Base-by-base conservation (phyloP, 2,888 invertebrate species). In the Phyto melanocephala region DNA sequence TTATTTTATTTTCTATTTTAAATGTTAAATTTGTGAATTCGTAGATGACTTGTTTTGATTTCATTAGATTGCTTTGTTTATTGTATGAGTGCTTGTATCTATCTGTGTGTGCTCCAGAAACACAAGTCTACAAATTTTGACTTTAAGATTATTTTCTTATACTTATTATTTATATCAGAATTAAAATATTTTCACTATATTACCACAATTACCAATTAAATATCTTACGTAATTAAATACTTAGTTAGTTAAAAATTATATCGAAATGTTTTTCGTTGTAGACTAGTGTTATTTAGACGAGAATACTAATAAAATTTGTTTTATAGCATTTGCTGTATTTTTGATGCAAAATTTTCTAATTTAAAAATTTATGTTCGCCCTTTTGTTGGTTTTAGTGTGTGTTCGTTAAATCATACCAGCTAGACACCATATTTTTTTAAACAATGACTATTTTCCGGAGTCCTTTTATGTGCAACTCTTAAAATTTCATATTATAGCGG, bases 341-440 rank as follows among this genome's bases (percentile, higher is more conserved):
- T 77, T 68, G 67, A 77, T 77, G 62, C 11, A 22, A 11, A 42
- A 68, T 70, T 70, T 33, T 78, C 78, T 40, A 71, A 78, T 71
- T 78, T 67, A 50, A 58, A 56, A 71, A 63, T 65, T 67, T 60
- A 79, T 79, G 50, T 70, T 28, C 6, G 10, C 35, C 11, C 13
- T 40, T 20, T 71, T 62, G 37, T 72, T 42, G 24, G 11, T 24
- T 63, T 45, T 15, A 17, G n/a, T 28, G 17, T 40, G 10, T 24
- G 20, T 28, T 20, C 56, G 28, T 75, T 67, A 56, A 50, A 63
- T 20, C 37, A 56, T 40, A 15, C 54, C 62, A 63, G n/a, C 47
- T 74, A 80, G 72, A 80, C 62, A 33, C 68, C 62, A 68, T 80
- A 68, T 74, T 22, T 63, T 28, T 74, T 58, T 42, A 45, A 56